phyloP scores from a whole-genome alignment of 2,888 invertebrate genomes.

The Neoaliturus tenellus region DNA sequence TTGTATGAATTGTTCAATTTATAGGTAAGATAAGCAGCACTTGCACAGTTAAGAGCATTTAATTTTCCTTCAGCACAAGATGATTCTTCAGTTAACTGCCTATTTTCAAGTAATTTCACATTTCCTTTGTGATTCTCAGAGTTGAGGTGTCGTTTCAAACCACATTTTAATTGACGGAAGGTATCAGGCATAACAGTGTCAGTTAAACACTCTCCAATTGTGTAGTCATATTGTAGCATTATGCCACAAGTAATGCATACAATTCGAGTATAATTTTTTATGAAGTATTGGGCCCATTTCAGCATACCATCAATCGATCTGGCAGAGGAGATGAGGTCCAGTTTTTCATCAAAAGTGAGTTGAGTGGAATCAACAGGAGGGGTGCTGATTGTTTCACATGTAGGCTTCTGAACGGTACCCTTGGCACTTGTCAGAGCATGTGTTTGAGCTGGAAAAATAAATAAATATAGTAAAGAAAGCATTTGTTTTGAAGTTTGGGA shows the following conservation, averaged over 20 bases:
- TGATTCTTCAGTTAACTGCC: neutral
- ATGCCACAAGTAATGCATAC: neutral
- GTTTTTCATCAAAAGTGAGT: no score
- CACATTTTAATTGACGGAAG: neutral
- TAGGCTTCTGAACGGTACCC: no score
- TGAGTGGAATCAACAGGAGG: no score
- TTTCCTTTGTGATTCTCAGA: no score
- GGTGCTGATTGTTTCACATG: no score
- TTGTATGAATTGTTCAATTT: neutral
- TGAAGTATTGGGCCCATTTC: neutral
- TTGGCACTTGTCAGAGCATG: no score
- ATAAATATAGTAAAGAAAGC: no score
- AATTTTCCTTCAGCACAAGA: neutral
- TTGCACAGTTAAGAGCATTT: neutral
- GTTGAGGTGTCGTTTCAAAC: no score
- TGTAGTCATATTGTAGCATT: neutral
- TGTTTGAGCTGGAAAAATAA: no score
- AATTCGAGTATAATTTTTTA: neutral
- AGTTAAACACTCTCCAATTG: neutral
- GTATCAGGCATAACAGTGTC: neutral
- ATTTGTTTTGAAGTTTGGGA: no score
- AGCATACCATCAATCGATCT: conserved; percentile 22
- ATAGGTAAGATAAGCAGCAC: neutral
- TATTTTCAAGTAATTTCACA: neutral
- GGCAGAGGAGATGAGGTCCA: neutral